Evolutionary conservation across 2,113 vertebrate genomes (phyloP).

Genomic region (Heterochromis multidens): DNA sequence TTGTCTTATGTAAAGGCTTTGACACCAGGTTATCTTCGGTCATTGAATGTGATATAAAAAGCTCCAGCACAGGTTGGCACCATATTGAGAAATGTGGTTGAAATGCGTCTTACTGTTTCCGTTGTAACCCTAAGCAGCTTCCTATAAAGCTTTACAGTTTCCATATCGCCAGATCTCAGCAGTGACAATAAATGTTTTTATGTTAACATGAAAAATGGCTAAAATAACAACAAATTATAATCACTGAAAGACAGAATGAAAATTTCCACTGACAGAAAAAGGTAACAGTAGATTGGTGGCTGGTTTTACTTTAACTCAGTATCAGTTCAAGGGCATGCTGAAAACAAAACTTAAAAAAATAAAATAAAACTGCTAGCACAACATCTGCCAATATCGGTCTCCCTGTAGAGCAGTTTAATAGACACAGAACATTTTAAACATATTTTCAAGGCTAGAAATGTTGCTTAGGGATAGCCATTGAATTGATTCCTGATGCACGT

Average conservation of each 20-base stretch:
- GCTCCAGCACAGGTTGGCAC: neutral
- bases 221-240: rapidly evolving
- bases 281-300: neutral
- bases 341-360: neutral
- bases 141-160: neutral
- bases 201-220: neutral
- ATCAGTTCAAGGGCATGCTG: neutral
- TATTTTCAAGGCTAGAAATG: neutral
- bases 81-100: neutral
- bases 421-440: neutral
- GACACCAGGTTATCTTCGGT: neutral
- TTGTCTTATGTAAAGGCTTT: neutral
- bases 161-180: neutral
- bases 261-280: neutral
- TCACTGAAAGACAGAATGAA: neutral
- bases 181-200: neutral
- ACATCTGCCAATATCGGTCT: neutral
- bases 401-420: neutral
- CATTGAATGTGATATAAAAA: neutral
- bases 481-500: neutral
- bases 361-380: neutral
- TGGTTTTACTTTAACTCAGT: neutral
- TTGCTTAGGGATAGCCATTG: neutral
- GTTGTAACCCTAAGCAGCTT: neutral
- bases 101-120: neutral